phyloP scores from a whole-genome alignment of 2,797 vertebrate genomes.

The Galaxias olidus region DNA sequence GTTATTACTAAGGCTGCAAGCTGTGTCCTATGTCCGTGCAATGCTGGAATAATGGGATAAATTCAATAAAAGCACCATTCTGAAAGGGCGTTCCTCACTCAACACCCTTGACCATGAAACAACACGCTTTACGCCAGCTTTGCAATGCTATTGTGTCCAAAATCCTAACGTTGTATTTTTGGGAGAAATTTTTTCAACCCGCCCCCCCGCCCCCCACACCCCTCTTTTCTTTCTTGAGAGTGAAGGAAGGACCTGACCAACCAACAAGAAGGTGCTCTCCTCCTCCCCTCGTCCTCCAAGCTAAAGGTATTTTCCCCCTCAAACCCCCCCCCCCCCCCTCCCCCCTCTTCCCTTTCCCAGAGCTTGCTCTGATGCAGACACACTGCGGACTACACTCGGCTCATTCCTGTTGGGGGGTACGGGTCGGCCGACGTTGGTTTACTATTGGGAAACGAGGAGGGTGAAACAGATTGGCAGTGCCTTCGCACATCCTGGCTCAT shows the following conservation, averaged over 20 bases:
- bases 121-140: no score
- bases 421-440: constrained; percentile 35
- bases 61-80: neutral
- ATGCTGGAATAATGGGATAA: neutral
- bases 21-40: neutral
- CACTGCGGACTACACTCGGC: constrained; percentile 45
- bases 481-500: constrained; percentile 48
- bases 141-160: no score
- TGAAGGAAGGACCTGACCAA: no score
- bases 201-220: no score
- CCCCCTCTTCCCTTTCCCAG: constrained; percentile 13
- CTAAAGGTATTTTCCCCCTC: constrained; percentile 35
- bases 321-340: constrained; percentile 14
- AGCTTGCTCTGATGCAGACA: constrained; percentile 41
- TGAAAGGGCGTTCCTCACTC: no score
- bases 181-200: no score
- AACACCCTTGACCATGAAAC: no score
- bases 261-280: constrained; percentile 6
- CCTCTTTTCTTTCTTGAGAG: no score
- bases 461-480: constrained; percentile 41
- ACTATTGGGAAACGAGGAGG: constrained; percentile 23
- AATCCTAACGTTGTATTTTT: no score
- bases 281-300: constrained; percentile 28
- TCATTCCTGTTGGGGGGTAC: constrained; percentile 23
- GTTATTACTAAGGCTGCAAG: neutral